Conservation (phyloP, 2,888 invertebrate genomes). For the Atethmia centrago region DNA sequence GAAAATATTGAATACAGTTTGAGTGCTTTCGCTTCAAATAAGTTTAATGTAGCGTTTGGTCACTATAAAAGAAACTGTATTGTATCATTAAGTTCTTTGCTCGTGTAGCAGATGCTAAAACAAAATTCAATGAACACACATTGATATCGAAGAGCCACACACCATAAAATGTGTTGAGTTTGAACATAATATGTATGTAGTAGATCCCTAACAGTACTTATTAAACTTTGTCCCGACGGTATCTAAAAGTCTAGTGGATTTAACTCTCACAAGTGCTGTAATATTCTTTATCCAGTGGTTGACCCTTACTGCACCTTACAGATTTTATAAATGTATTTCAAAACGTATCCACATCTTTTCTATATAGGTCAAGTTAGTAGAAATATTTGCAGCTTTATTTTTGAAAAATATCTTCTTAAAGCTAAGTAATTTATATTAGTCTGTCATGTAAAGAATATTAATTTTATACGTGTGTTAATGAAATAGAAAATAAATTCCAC, state of each 20-base stretch:
- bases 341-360: slow-evolving; percentile 27
- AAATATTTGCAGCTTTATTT: slow-evolving; percentile 23
- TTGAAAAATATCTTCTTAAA: slow-evolving; percentile 15
- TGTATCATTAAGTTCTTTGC: slow-evolving; percentile 15
- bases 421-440: slow-evolving; percentile 38
- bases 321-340: slow-evolving; percentile 42
- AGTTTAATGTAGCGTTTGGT: slow-evolving; percentile 24
- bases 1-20: slow-evolving; percentile 47
- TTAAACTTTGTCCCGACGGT: slow-evolving; percentile 14
- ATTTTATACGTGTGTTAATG: slow-evolving; percentile 32
- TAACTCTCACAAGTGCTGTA: slow-evolving; percentile 21
- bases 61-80: slow-evolving; percentile 23
- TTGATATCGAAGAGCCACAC: slow-evolving; percentile 1
- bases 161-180: slow-evolving; percentile 6
- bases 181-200: neutral
- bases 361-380: neutral
- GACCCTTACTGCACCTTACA: slow-evolving; percentile 23
- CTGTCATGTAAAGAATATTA: slow-evolving; percentile 37
- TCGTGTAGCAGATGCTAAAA: slow-evolving; percentile 13
- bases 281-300: slow-evolving; percentile 34
- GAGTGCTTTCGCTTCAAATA: slow-evolving; percentile 16
- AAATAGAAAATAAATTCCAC: slow-evolving; percentile 30
- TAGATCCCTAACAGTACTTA: neutral
- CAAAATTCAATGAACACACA: slow-evolving; percentile 30
- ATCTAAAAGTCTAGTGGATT: neutral